Base-by-base conservation (phyloP, 2,888 invertebrate species). In the Acrobasis repandana region DNA sequence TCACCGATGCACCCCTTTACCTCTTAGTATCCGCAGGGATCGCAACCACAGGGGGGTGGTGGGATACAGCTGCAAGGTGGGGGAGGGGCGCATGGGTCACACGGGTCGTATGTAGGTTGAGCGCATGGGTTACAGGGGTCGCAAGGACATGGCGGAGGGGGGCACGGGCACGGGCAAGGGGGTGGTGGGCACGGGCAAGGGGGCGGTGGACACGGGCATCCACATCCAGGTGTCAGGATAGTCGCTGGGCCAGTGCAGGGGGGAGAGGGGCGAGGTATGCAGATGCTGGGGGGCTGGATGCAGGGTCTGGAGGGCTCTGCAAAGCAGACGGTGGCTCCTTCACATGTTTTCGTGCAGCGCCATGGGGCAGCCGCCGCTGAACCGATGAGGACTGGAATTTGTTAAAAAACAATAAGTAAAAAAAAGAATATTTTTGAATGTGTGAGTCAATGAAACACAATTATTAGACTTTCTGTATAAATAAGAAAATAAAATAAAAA, bases 361-460 rank as follows among this genome's bases (percentile, higher is more conserved):
- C 86, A 86, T 0, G 86, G 86, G 0, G 86, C 87, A 0, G 87
- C 88, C 0, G 75, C 63, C 0, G 77, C 77, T 48, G 68, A 70
- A 67, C 79, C 68, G 65, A 87, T 67, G n/a, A 87, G 66, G 48
- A 82, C 88, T 87, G 66, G 1, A 72, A 65, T 11, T 14, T 6
- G 20, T 34, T 50, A n/a, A 18, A 61, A 54, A 20, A 14, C 11
- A 50, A 8, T n/a, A 5, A 50, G n/a, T 18, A 28, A 28, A 28
- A 28, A 28, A 5, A 28, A n/a, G n/a, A n/a, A n/a, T n/a, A n/a
- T n/a, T n/a, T n/a, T n/a, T n/a, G n/a, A n/a, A n/a, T n/a, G n/a
- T n/a, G n/a, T n/a, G n/a, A n/a, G n/a, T n/a, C n/a, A n/a, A n/a
- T n/a, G n/a, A n/a, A n/a, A n/a, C n/a, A n/a, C n/a, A n/a, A n/a